Percentiles rank a stretch among this genome's conserved stretches.
Evolutionary conservation across 2,113 vertebrate genomes (phyloP).

Genomic region (Hypanus sabinus): DNA sequence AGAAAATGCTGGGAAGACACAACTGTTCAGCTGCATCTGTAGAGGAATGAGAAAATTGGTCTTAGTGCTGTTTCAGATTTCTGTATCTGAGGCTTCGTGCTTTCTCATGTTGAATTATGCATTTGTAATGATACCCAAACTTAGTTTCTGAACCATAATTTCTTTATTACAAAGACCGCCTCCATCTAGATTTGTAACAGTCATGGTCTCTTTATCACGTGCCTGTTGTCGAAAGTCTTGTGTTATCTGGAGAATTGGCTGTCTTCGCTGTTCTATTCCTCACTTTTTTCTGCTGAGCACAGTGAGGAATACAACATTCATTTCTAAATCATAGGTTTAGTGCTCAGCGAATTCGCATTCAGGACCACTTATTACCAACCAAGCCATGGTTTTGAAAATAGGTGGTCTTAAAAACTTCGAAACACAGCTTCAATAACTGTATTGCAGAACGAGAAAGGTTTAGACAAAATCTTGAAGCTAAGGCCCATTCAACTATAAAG

Average conservation of each 20-base stretch:
- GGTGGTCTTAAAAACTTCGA: background rate
- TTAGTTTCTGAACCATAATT: background rate
- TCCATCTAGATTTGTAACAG: background rate
- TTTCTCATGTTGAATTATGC: background rate
- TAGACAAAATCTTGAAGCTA: too few relatives aligned
- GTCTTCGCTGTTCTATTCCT: background rate
- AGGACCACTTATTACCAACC: background rate
- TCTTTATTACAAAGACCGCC: background rate
- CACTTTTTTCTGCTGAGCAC: background rate
- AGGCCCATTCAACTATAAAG: too few relatives aligned
- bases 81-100: too few relatives aligned
- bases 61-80: too few relatives aligned
- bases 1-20: too few relatives aligned
- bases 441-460: too few relatives aligned
- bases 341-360: background rate
- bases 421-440: too few relatives aligned
- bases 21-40: too few relatives aligned
- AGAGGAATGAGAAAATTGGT: too few relatives aligned
- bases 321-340: background rate
- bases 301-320: background rate
- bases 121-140: background rate
- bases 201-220: background rate
- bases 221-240: background rate
- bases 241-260: background rate
- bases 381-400: background rate